Percentiles rank a stretch among this genome's conserved stretches.
Conservation (phyloP, 2,113 vertebrate species). For the Daphoenositta chrysoptera region DNA sequence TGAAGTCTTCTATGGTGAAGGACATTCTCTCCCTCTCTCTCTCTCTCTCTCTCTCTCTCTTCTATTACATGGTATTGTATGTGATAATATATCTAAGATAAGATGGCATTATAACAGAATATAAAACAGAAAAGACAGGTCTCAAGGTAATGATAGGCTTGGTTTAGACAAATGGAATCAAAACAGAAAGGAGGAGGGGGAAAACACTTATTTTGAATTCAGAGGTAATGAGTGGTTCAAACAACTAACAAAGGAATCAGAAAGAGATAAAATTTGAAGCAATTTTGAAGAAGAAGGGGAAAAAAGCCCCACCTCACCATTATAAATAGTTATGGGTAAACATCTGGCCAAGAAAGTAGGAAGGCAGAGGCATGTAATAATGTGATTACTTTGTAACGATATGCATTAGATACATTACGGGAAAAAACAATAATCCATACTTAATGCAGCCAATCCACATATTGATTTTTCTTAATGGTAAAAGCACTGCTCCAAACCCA, state of each 20-base stretch:
- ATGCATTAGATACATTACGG: constrained; percentile 87
- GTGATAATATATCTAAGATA: background rate
- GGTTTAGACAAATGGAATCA: background rate
- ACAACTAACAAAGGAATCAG: constrained; percentile 51
- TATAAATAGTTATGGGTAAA: constrained; percentile 66
- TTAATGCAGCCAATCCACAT: constrained; percentile 81
- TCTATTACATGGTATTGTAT: background rate
- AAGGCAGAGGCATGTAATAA: constrained; percentile 71
- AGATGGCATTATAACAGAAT: background rate
- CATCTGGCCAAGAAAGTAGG: constrained; percentile 67
- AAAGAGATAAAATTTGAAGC: constrained; percentile 52
- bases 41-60: background rate
- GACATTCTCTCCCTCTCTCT: background rate
- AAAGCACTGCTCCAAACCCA: constrained; percentile 74
- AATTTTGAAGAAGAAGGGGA: constrained; percentile 24
- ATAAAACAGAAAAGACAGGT: background rate
- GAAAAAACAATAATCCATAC: constrained; percentile 79
- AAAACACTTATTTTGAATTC: constrained; percentile 53
- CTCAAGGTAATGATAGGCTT: background rate
- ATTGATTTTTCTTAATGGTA: constrained; percentile 91
- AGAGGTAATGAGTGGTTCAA: constrained; percentile 42
- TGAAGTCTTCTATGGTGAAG: background rate
- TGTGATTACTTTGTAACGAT: constrained; percentile 85
- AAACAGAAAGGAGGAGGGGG: background rate
- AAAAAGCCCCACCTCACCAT: background rate